These are phyloP conservation scores for Merops nubicus DNA, from an alignment of 2,113 vertebrate genomes.

Conservation along the genomic window DNA sequence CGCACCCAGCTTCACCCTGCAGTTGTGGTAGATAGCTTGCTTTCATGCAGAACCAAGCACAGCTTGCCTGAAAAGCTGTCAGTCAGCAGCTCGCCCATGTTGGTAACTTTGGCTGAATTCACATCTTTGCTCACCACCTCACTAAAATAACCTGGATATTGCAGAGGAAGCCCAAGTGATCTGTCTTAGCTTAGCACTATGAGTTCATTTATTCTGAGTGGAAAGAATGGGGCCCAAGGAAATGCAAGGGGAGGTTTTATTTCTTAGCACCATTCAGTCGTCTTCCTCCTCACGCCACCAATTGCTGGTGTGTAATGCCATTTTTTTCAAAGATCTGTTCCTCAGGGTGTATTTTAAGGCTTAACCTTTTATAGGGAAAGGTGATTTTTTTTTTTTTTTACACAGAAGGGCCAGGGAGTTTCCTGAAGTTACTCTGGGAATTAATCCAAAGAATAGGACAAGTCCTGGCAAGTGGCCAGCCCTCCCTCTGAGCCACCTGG, in stretches of 20 bases:
- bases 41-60: background rate
- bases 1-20: background rate
- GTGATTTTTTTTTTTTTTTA: background rate
- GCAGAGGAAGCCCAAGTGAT: background rate
- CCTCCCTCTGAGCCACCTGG: background rate
- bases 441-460: background rate
- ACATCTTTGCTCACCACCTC: background rate
- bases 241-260: background rate
- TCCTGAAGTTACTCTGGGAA: background rate
- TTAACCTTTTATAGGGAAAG: conserved; percentile 1
- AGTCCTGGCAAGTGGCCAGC: conserved; percentile 29
- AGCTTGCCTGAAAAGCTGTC: background rate
- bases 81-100: background rate
- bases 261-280: background rate
- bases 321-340: background rate
- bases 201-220: background rate
- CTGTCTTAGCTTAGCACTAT: background rate
- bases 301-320: background rate
- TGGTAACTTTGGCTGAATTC: background rate
- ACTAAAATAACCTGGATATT: background rate
- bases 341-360: background rate
- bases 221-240: conserved; percentile 1
- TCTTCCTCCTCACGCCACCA: background rate
- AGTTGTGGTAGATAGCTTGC: background rate
- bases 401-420: background rate